Evolutionary conservation across 2,113 vertebrate genomes (phyloP).

Genomic region (Tinamus guttatus): DNA sequence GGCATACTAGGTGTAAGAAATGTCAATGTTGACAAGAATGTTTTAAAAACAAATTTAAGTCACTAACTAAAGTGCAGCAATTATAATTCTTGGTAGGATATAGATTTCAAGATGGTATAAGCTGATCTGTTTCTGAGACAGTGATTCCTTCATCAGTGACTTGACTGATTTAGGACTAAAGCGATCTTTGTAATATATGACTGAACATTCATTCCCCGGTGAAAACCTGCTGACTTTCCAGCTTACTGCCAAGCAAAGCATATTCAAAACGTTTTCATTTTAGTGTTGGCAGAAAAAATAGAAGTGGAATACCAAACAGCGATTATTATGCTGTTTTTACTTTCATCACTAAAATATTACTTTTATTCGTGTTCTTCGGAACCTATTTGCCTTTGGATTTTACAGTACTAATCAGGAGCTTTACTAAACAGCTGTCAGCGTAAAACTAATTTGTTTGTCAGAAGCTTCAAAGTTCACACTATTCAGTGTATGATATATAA

Average conservation of each 20-base stretch:
- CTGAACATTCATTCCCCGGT: not conserved
- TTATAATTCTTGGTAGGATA: not conserved
- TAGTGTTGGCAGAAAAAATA: not conserved
- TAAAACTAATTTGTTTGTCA: not conserved
- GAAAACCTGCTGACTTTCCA: not conserved
- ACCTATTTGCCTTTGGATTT: conserved; percentile 26
- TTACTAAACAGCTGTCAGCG: not conserved
- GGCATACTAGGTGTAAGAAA: not conserved
- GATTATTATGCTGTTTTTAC: not conserved
- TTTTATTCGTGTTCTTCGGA: not conserved
- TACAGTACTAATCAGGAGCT: not conserved
- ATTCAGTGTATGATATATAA: not conserved
- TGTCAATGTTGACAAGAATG: not conserved
- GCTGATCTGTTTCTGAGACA: not conserved
- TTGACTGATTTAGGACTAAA: not conserved
- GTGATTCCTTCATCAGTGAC: not conserved
- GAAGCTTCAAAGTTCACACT: not conserved
- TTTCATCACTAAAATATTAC: not conserved
- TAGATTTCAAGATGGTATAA: not conserved
- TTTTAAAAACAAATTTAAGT: not conserved
- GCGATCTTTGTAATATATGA: not conserved
- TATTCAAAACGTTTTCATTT: not conserved
- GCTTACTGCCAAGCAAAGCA: not conserved
- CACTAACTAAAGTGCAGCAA: not conserved
- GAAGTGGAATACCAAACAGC: not conserved